A percentile compares a stretch with the other conserved stretches of the same genome.
Conservation (phyloP, 2,113 vertebrate species). For the Sinocyclocheilus maitianheensis region DNA sequence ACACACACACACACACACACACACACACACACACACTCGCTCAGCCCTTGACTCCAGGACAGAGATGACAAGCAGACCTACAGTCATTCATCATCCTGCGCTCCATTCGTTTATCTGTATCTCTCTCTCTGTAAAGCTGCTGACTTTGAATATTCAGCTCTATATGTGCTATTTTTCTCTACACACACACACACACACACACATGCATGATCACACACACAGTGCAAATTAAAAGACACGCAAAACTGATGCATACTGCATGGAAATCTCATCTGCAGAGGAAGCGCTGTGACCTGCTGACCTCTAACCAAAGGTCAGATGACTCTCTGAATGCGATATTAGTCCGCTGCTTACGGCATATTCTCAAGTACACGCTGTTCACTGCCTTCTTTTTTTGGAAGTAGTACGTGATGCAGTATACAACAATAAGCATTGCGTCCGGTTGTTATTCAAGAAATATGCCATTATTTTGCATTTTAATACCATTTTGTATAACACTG, state of each 20-base stretch:
- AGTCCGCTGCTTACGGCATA: not conserved
- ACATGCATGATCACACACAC: not conserved
- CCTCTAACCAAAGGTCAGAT: not conserved
- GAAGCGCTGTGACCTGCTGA: not conserved
- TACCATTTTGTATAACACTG: too few species aligned
- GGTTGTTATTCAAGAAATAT: too few species aligned
- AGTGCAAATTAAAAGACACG: not conserved
- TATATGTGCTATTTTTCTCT: not conserved
- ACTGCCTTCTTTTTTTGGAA: not conserved
- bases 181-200: conserved; percentile 3
- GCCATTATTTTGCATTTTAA: too few species aligned
- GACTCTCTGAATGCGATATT: not conserved
- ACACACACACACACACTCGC: not conserved
- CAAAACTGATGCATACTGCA: not conserved
- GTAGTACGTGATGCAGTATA: not conserved
- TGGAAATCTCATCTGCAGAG: not conserved
- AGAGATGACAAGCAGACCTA: conserved; percentile 26
- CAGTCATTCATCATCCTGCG: conserved; percentile 16
- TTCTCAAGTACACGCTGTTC: not conserved
- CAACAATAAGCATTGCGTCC: too few species aligned
- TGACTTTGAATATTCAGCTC: conserved; percentile 21
- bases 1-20: not conserved
- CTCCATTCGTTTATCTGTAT: conserved; percentile 10
- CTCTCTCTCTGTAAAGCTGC: conserved; percentile 10
- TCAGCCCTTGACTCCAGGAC: conserved; percentile 19